A percentile compares a stretch with the other conserved stretches of the same genome.
phyloP scores from a whole-genome alignment of 2,113 vertebrate species.

The Leptosomus discolor region DNA sequence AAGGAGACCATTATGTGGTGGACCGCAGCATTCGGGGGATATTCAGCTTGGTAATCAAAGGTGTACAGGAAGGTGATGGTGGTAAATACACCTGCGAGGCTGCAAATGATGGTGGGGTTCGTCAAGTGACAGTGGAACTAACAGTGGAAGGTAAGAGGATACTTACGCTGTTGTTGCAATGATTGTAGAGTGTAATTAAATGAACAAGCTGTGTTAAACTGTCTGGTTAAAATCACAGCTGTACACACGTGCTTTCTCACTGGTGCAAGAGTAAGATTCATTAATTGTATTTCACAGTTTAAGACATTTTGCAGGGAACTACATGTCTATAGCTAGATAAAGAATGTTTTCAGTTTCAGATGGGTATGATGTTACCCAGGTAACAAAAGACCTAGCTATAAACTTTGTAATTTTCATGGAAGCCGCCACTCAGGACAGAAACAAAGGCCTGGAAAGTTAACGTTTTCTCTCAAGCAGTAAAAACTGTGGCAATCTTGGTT shows the following conservation, averaged over 20 bases:
- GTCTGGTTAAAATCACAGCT: neutral
- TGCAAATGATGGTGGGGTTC: conserved; percentile 80
- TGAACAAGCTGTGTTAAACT: neutral
- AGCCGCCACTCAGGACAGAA: neutral
- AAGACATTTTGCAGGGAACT: neutral
- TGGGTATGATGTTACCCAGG: neutral
- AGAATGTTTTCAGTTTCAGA: neutral
- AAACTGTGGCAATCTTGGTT: neutral
- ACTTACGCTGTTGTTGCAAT: accelerated
- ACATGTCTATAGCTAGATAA: neutral
- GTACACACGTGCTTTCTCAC: neutral
- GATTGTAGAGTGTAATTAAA: neutral
- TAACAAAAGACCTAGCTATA: neutral
- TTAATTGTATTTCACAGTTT: neutral
- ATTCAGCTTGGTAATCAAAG: conserved; percentile 84
- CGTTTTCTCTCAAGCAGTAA: neutral
- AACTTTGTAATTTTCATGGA: neutral
- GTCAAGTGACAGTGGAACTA: conserved; percentile 88
- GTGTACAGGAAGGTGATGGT: conserved; percentile 76
- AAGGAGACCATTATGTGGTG: conserved; percentile 71
- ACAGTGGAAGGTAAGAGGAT: conserved; percentile 82
- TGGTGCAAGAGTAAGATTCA: neutral
- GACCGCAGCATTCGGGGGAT: conserved; percentile 77
- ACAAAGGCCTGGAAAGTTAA: neutral
- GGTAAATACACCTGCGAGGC: conserved; percentile 91